These are phyloP conservation scores for Mesembrinibis cayennensis DNA, from an alignment of 2,113 vertebrate species.

Conservation along the genomic window DNA sequence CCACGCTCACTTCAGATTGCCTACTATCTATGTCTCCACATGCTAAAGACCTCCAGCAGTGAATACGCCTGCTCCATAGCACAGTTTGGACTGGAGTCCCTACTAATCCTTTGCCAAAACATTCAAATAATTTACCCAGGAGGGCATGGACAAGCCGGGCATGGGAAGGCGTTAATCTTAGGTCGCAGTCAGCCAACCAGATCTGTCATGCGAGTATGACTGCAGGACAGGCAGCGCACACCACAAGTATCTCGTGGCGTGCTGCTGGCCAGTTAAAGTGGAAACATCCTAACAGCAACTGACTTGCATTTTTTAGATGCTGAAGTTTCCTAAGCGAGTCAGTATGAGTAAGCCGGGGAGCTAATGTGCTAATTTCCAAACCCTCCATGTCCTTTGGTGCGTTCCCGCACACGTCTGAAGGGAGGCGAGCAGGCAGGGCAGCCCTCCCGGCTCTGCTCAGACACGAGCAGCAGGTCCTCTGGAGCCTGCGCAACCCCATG, in stretches of 20 bases:
- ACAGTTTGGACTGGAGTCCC: neutral
- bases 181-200: neutral
- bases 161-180: neutral
- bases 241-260: neutral
- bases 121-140: neutral
- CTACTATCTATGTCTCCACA: neutral
- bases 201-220: rapidly evolving
- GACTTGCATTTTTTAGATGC: rapidly evolving
- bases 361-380: neutral
- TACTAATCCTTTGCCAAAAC: neutral
- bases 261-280: neutral
- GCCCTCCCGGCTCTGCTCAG: neutral
- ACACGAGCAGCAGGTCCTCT: neutral
- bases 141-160: rapidly evolving
- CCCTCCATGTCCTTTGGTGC: neutral
- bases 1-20: neutral
- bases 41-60: neutral
- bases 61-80: neutral
- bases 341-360: neutral
- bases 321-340: neutral
- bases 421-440: neutral
- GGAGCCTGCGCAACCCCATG: rapidly evolving
- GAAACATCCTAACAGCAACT: neutral
- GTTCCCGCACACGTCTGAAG: neutral
- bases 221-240: neutral